phyloP scores from a whole-genome alignment of 2,113 vertebrate genomes.

The Phrynocephalus versicolor region DNA sequence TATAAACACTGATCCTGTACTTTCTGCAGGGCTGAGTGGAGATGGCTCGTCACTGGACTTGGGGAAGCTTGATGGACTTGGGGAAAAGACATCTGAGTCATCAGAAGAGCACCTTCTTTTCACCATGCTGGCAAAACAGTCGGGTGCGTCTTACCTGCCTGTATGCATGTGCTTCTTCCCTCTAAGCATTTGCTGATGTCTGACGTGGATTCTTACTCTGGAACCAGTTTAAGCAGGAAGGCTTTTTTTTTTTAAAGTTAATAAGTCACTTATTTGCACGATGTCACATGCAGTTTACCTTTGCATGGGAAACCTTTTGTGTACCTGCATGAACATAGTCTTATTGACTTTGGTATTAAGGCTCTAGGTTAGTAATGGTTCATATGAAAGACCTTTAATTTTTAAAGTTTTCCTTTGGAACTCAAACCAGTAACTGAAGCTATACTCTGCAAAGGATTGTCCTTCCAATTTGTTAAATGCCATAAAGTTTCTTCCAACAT shows the following conservation, averaged over 20 bases:
- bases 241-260: slow-evolving; percentile 62
- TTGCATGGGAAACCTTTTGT: slow-evolving; percentile 14
- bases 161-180: rapidly evolving
- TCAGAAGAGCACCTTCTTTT: slow-evolving; percentile 60
- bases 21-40: slow-evolving; percentile 53
- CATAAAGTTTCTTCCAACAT: too few species aligned
- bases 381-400: not conserved
- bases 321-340: slow-evolving; percentile 10
- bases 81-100: slow-evolving; percentile 53
- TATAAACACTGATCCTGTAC: slow-evolving; percentile 61
- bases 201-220: slow-evolving; percentile 55
- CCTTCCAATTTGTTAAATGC: not conserved
- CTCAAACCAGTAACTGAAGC: not conserved
- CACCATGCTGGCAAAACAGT: slow-evolving; percentile 21
- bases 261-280: slow-evolving; percentile 72
- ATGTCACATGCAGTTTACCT: slow-evolving; percentile 52
- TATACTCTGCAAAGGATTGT: not conserved
- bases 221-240: slow-evolving; percentile 44
- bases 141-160: not conserved
- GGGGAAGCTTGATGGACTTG: slow-evolving; percentile 27
- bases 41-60: not conserved
- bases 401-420: slow-evolving; percentile 14
- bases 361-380: not conserved
- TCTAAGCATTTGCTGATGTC: slow-evolving; percentile 13
- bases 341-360: not conserved